Conservation (phyloP, 2,113 vertebrate species). For the Chlamydotis undulata region DNA sequence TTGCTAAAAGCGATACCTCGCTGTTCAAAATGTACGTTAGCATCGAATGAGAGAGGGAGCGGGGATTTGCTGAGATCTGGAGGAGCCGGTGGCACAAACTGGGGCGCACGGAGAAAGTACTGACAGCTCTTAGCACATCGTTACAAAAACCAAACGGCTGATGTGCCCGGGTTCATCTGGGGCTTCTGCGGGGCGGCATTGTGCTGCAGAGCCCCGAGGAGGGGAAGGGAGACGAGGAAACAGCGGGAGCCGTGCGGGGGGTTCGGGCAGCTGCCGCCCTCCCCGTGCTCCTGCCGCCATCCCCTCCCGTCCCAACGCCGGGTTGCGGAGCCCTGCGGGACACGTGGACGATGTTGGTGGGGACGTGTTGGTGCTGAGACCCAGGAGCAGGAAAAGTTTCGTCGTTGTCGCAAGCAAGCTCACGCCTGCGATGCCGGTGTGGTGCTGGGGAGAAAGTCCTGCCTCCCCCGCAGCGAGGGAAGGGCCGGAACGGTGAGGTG, state of each 20-base stretch:
- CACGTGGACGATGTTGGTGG: not conserved
- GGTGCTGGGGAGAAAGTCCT: not conserved
- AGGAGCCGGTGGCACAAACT: not conserved
- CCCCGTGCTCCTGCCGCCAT: not conserved
- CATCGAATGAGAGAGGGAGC: not conserved
- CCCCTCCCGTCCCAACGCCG: not conserved
- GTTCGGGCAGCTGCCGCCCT: not conserved
- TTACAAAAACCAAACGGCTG: not conserved
- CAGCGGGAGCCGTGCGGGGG: not conserved
- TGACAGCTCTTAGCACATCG: not conserved
- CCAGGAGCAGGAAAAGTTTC: fast-evolving
- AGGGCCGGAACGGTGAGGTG: not conserved
- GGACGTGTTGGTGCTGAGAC: fast-evolving
- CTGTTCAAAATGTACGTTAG: not conserved
- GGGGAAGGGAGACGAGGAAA: not conserved
- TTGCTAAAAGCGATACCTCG: not conserved
- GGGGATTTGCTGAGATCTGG: not conserved
- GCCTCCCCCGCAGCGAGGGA: fast-evolving
- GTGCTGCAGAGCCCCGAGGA: conserved; percentile 22
- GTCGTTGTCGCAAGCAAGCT: fast-evolving
- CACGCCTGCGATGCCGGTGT: not conserved
- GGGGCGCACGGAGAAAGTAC: conserved; percentile 12
- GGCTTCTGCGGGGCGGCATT: not conserved
- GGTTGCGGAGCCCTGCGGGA: not conserved
- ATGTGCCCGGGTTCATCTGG: conserved; percentile 8